These are phyloP conservation scores for Neogale vison DNA, from an alignment of 2,113 vertebrate species.

Conservation along the genomic window DNA sequence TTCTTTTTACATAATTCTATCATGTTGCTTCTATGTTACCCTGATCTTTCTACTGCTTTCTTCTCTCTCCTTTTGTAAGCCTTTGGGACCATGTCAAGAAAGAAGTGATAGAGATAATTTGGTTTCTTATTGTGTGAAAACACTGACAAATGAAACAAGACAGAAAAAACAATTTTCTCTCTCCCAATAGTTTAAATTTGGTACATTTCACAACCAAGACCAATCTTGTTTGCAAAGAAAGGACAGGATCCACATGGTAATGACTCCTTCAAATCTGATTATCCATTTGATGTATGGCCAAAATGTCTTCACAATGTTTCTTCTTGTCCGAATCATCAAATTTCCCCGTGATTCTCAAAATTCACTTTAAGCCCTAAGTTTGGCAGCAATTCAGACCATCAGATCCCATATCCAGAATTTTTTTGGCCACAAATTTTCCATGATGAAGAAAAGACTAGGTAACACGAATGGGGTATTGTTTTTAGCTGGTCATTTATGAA, in stretches of 20 bases:
- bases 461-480: not conserved
- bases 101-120: conserved; percentile 6
- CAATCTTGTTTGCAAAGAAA: not conserved
- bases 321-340: not conserved
- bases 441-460: not conserved
- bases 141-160: conserved; percentile 35
- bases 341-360: not conserved
- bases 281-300: not conserved
- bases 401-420: not conserved
- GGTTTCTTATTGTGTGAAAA: conserved; percentile 50
- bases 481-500: not conserved
- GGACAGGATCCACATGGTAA: not conserved
- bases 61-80: not conserved
- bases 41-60: not conserved
- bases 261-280: not conserved
- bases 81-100: not conserved
- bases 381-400: not conserved
- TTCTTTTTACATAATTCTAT: not conserved
- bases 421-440: not conserved
- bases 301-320: not conserved
- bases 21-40: not conserved
- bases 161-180: conserved; percentile 8
- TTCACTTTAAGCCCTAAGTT: not conserved
- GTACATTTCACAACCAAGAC: conserved; percentile 7
- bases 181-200: not conserved